A percentile compares a stretch with the other conserved stretches of the same genome.
phyloP scores from a whole-genome alignment of 1,140 invertebrate genomes.

The Drosophila bocqueti region DNA sequence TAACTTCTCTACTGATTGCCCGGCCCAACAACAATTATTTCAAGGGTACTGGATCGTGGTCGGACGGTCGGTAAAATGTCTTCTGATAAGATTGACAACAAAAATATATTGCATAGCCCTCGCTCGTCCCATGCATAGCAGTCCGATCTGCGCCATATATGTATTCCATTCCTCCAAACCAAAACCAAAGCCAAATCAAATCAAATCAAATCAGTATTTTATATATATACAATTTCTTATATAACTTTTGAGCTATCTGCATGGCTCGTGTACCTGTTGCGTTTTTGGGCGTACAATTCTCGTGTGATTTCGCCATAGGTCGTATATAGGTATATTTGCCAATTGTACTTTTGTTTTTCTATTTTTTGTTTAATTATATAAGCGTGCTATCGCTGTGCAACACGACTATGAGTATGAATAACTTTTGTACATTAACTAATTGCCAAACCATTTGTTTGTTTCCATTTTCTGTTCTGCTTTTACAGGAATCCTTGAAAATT shows the following conservation, averaged over 20 bases:
- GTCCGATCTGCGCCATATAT: slow-evolving; percentile 29
- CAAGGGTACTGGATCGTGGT: slow-evolving; percentile 62
- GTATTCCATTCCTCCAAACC: slow-evolving; percentile 2
- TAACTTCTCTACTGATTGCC: slow-evolving; percentile 53
- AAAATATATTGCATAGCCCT: slow-evolving; percentile 61
- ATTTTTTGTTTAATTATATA: slow-evolving; percentile 70
- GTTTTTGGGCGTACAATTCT: slow-evolving; percentile 64
- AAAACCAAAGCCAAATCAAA: slow-evolving; percentile 22
- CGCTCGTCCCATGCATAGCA: slow-evolving; percentile 25
- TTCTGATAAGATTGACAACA: slow-evolving; percentile 79
- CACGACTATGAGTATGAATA: slow-evolving; percentile 62
- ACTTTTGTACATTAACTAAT: slow-evolving; percentile 72
- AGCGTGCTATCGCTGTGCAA: slow-evolving; percentile 68
- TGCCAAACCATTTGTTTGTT: slow-evolving; percentile 46
- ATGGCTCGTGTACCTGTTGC: slow-evolving; percentile 64
- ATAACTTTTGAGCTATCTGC: slow-evolving; percentile 64
- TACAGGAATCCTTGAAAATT: slow-evolving; percentile 87
- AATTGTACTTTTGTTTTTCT: slow-evolving; percentile 50
- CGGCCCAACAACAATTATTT: slow-evolving; percentile 45
- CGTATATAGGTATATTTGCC: slow-evolving; percentile 40
- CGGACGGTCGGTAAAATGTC: slow-evolving; percentile 48
- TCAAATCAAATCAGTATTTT: slow-evolving; percentile 26
- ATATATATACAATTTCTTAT: slow-evolving; percentile 15
- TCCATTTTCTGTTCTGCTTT: slow-evolving; percentile 49
- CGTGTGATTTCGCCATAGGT: slow-evolving; percentile 68